These are phyloP conservation scores for Crocidura indochinensis DNA, from an alignment of 2,797 vertebrate species.

Conservation along the genomic window DNA sequence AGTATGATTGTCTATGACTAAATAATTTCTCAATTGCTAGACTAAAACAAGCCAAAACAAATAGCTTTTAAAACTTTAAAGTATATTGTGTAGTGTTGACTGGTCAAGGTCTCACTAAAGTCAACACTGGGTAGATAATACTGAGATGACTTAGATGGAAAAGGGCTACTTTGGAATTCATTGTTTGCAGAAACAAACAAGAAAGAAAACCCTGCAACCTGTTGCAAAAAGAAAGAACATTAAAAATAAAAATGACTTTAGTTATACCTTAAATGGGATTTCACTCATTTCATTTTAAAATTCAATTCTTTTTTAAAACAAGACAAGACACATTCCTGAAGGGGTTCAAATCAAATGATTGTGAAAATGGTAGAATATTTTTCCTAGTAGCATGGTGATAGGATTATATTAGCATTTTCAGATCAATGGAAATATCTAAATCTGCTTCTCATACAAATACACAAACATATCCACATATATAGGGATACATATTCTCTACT, in stretches of 20 bases:
- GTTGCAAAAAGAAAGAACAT: not conserved
- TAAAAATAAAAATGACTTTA: not conserved
- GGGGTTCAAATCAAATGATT: not conserved
- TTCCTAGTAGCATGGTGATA: not conserved
- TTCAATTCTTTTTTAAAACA: not conserved
- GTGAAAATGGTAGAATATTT: not conserved
- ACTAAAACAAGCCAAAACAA: conserved; percentile 75
- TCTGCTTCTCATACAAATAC: not conserved
- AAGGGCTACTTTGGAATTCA: not conserved
- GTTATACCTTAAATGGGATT: not conserved
- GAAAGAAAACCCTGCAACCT: not conserved
- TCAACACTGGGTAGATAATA: conserved; percentile 46
- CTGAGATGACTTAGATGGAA: conserved; percentile 4
- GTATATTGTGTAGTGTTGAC: conserved; percentile 73
- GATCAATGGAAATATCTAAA: not conserved
- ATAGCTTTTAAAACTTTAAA: conserved; percentile 57
- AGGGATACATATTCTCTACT: not conserved
- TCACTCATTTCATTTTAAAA: not conserved
- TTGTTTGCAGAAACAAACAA: conserved; percentile 2
- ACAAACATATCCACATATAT: too few relatives aligned
- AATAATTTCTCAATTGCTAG: conserved; percentile 82
- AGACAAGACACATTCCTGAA: not conserved
- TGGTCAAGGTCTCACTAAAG: conserved; percentile 64
- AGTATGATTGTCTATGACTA: conserved; percentile 77
- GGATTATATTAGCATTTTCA: conserved; percentile 27